These are phyloP conservation scores for Brachyptera risi DNA, from an alignment of 2,888 invertebrate species.

Conservation along the genomic window DNA sequence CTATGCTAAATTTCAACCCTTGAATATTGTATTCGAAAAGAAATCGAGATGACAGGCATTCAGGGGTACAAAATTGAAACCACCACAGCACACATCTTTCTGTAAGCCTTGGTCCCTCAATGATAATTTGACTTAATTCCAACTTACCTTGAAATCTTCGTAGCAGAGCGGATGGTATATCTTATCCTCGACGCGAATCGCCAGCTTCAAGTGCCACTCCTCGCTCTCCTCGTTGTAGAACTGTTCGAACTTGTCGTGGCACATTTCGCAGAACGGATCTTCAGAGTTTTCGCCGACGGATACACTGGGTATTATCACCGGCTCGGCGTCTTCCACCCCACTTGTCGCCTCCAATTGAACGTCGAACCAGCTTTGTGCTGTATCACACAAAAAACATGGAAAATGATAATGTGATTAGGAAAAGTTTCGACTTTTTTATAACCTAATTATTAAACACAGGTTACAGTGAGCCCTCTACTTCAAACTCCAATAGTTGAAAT, in stretches of 20 bases:
- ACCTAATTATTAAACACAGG: conserved; percentile 5
- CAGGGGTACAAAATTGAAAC: too few species aligned
- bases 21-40: too few species aligned
- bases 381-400: conserved; percentile 31
- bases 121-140: too few species aligned
- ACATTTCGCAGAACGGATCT: conserved; percentile 75
- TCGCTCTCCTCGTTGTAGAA: conserved; percentile 97
- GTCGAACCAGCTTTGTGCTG: conserved; percentile 87
- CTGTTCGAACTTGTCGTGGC: conserved; percentile 89
- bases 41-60: too few species aligned
- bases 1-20: too few species aligned
- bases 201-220: conserved; percentile 92
- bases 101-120: too few species aligned
- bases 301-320: conserved; percentile 64
- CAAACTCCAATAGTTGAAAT: too few species aligned
- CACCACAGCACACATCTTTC: too few species aligned
- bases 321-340: conserved; percentile 54
- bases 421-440: not conserved
- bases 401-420: not conserved
- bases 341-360: too few species aligned
- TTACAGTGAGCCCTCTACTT: too few species aligned
- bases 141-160: conserved; percentile 73
- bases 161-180: conserved; percentile 88
- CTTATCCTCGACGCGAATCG: conserved; percentile 67
- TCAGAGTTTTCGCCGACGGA: conserved; percentile 62